A percentile compares a stretch with the other conserved stretches of the same genome.
phyloP scores from a whole-genome alignment of 2,113 vertebrate genomes.

The Pteronura brasiliensis region DNA sequence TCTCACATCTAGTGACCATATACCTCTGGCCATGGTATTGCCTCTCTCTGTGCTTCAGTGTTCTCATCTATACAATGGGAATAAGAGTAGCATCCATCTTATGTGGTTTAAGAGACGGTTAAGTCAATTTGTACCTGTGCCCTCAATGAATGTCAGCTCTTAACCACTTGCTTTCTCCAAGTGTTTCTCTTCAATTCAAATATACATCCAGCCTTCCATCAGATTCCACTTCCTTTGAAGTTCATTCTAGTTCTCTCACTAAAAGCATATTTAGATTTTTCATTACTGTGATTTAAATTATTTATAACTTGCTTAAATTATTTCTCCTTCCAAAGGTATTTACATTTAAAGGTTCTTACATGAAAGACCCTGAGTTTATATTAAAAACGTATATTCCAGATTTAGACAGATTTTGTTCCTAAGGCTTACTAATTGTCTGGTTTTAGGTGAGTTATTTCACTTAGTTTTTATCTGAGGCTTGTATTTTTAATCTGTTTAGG shows the following conservation, averaged over 20 bases:
- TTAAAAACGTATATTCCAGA: background rate
- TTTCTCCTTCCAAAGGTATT: constrained; percentile 27
- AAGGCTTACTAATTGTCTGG: background rate
- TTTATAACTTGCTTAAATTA: constrained; percentile 39
- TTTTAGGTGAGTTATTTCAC: background rate
- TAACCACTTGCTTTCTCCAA: background rate
- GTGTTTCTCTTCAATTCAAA: background rate
- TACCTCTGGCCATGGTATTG: background rate
- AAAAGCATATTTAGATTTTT: background rate
- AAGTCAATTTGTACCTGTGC: background rate
- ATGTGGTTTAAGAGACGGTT: background rate
- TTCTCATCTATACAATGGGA: background rate
- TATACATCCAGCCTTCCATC: background rate
- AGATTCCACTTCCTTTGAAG: background rate
- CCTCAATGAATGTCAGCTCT: background rate
- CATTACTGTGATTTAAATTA: constrained; percentile 55
- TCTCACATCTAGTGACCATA: background rate
- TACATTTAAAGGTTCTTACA: constrained; percentile 30
- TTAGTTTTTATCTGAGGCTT: background rate
- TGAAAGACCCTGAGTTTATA: background rate
- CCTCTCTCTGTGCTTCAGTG: background rate
- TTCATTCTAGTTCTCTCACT: constrained; percentile 19
- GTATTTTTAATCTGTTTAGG: background rate
- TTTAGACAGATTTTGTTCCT: background rate
- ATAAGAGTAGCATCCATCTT: background rate